These are phyloP conservation scores for Otis tarda DNA, from an alignment of 2,113 vertebrate species.

Conservation along the genomic window DNA sequence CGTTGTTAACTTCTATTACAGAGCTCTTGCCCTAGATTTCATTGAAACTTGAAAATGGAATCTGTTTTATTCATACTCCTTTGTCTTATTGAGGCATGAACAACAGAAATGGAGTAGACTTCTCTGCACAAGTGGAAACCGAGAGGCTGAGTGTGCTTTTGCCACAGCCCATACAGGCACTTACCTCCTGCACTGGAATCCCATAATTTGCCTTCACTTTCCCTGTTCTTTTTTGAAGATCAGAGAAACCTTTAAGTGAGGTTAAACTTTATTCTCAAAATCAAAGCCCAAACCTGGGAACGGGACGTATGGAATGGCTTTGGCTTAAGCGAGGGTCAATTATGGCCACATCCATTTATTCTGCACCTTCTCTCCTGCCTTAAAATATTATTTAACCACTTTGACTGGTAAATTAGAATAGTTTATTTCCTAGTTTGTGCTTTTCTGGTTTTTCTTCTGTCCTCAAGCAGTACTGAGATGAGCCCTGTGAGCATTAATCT, in stretches of 20 bases:
- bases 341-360: neutral
- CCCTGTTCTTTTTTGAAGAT: neutral
- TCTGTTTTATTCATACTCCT: neutral
- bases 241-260: neutral
- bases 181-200: neutral
- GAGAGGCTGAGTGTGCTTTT: neutral
- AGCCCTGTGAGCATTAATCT: neutral
- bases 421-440: neutral
- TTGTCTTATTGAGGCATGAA: neutral
- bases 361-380: neutral
- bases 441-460: neutral
- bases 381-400: neutral
- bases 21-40: neutral
- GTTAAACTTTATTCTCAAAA: neutral
- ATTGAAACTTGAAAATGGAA: neutral
- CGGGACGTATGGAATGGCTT: neutral
- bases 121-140: neutral
- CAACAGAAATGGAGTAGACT: neutral
- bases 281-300: neutral
- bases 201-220: neutral
- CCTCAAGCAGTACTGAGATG: neutral
- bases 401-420: neutral
- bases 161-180: neutral
- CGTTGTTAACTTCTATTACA: neutral
- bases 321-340: neutral